Evolutionary conservation across 2,888 invertebrate species (phyloP), one percentile per base, ranked within the genome.

Genomic region (Portevinia maculata): DNA sequence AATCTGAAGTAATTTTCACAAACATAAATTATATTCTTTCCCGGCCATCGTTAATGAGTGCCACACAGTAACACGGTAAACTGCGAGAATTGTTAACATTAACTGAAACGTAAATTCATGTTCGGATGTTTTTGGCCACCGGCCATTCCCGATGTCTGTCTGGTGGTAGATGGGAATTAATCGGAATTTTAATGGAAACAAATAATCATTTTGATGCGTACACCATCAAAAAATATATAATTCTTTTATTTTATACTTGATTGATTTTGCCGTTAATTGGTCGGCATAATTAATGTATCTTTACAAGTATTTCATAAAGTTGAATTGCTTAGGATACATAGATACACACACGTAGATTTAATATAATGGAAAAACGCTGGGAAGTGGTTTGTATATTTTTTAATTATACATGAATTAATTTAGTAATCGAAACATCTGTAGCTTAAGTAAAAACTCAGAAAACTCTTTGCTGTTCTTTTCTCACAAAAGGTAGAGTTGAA

Each of bases 1-100:
- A 41, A 57, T 57, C 39, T 39, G 13, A 57, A 39, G 28, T 57
- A 57, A 41, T 57, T 57, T 41, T 24, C 39, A 21, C 11, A 6
- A 41, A 41, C 39, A 57, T 57, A 57, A 39, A 57, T 57, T 41
- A 57, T 24, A 57, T 28, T 48, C 6, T 28, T 5, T 8, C 2
- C 28, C 7, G 7, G 15, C 13, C 8, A 15, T 8, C 11, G 30
- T 13, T 17, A 28, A 30, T n/a, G n/a, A 19, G 13, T 8, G 19
- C 17, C 19, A 55, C 19, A n/a, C 34, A 55, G 53, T 34, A 21
- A 7, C 21, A 37, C 21, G 11, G 21, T 55, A 55, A 55, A 37
- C 37, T 55, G 19, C 6, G 34, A n/a, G 34, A 55, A 5, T 46
- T 34, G 7, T 24, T 5, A 24, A 1, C 32, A 32, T 32, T 30